Base-by-base conservation (phyloP, 2,113 vertebrate genomes). In the Percopsis transmontana region DNA sequence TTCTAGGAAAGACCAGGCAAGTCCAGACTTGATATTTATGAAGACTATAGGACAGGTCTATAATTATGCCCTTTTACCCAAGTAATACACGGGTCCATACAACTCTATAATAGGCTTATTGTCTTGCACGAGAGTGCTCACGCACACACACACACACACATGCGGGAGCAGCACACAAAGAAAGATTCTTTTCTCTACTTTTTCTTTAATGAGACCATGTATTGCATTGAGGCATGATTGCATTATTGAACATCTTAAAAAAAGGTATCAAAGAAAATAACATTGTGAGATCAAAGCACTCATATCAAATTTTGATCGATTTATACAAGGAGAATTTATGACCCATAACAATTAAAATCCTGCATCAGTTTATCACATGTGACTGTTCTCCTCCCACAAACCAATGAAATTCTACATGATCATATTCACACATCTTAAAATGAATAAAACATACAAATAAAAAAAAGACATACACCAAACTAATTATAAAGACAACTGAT, bases 181-280 rank as follows among this genome's bases (percentile, higher is more conserved):
- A 13, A 53, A 19, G 21, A n/a, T 23, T 10, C 10, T 23, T 20
- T 21, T 57, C 54, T 18, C 1, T 24, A 9, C 23, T 20, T 55
- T 33, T 41, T 20, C 2, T 58, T 58, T 52, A 87, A 81, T 83
- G 83, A 87, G 82, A 87, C 81, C 79, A 77, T 89, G 89, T 89
- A 90, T 91, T 92, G 88, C 89, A 90, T 89, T 77, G 65, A 86
- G 82, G 83, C 79, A 85, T 87, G 86, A 85, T 88, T 89, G 85
- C 81, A 85, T 89, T 86, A 78, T 81, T 72, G 62, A 81, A 88
- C 80, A 84, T 63, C 69, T 81, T 84, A 66, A 80, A 79, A 87
- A 88, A 90, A 90, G 79, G 83, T 85, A 90, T 71, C 88, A 87
- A 89, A 82, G 48, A 84, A 85, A 78, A 84, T 42, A 77, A 84